A percentile compares a stretch with the other conserved stretches of the same genome.
Conservation (phyloP, 2,113 vertebrate genomes). For the Dromiciops gliroides region DNA sequence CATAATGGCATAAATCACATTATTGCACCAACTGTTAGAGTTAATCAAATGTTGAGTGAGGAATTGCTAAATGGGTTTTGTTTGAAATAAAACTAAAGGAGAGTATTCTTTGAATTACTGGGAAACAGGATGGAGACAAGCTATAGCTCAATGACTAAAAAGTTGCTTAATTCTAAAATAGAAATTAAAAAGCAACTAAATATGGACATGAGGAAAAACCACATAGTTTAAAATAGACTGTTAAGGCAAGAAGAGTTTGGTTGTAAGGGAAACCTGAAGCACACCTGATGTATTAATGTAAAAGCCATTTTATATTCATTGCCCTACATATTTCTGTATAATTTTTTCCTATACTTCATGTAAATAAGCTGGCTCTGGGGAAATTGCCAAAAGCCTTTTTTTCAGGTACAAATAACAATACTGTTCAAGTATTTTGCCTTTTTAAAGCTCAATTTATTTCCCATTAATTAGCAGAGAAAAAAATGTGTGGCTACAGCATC, state of each 20-base stretch:
- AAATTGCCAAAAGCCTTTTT: slow-evolving; percentile 5
- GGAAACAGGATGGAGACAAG: neutral
- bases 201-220: neutral
- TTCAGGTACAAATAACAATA: slow-evolving; percentile 17
- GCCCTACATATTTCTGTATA: neutral
- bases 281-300: neutral
- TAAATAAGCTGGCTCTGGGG: neutral
- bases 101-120: neutral
- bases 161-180: neutral
- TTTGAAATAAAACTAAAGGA: neutral
- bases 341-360: neutral
- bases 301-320: neutral
- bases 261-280: neutral
- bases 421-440: neutral
- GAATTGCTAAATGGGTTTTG: neutral
- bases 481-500: neutral
- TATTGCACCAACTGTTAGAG: neutral
- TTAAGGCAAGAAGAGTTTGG: neutral
- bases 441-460: slow-evolving; percentile 20
- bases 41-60: neutral
- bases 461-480: neutral
- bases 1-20: neutral
- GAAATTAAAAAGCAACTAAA: neutral
- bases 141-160: neutral
- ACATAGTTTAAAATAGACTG: neutral